Base-by-base conservation (phyloP, 2,888 invertebrate genomes). In the Sarcophaga rosellei region DNA sequence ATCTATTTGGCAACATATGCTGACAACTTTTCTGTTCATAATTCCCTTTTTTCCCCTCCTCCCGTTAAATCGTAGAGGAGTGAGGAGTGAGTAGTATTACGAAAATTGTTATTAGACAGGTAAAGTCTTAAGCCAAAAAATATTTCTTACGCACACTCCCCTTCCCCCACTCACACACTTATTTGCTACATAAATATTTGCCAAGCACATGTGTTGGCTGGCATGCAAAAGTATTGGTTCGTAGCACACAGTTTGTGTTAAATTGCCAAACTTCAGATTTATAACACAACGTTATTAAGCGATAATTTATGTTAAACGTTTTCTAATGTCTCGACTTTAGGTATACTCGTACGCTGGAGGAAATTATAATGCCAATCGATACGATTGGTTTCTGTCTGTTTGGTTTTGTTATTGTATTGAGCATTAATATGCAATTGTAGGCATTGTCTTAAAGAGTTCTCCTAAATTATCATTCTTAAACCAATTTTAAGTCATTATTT, bases 231-330 rank as follows among this genome's bases (percentile, higher is more conserved):
- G 47, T 75, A 61, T 73, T 66, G 47, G 35, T 70, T 79, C 66
- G 45, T 35, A 20, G 68, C 45, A 68, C 45, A 68, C 74, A 74
- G 35, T 20, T 69, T 65, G 47, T 35, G 65, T 66, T 15, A 76
- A 84, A 84, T 84, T 80, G 65, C 80, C 76, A 80, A 80, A 72
- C 47, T 84, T 80, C 62, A 70, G 80, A 84, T 84, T 84, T 80
- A 84, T 81, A 68, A 63, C 69, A 62, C 15, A 25, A 12, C 62
- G 21, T 62, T 81, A 76, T 59, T 76, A 68, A 76, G 72, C 80
- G 72, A 84, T 81, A 84, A 76, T 80, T 84, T 84, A 84, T 76
- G 72, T 76, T 76, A 76, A 76, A 76, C 69, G 75, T 57, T 75
- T 80, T 80, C 75, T 84, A 53, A 76, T 80, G 65, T 59, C 53